Base-by-base conservation (phyloP, 1,140 invertebrate genomes). In the Microvelia longipes region DNA sequence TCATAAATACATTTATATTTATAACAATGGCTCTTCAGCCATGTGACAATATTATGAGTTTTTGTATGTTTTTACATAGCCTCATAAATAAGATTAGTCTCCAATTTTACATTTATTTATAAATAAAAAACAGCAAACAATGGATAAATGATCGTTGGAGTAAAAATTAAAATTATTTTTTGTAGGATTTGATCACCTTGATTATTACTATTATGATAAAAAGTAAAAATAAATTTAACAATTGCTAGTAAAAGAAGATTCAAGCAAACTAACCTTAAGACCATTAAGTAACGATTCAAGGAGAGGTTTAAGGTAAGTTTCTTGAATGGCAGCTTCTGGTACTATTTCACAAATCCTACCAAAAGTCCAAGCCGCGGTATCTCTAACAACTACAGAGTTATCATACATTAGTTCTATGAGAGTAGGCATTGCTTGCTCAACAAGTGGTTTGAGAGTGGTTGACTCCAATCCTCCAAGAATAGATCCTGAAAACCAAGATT, bases 281-380 rank as follows among this genome's bases (percentile, higher is more conserved):
- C 93, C 93, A 75, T 89, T 89, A 0, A 97, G 87, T 27, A 99
- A 84, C 73, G 92, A 92, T 78, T 96, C 89, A 1, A 99, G 79
- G 14, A 99, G 77, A 2, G 90, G 88, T 77, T 90, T 88, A 25
- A 98, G 80, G 76, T 91, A 91, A 0, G 84, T 86, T 75, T 92
- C 88, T 80, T 92, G 95, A n/a, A 98, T 92, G 0, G 94, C 96
- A 19, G 94, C 92, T 77, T 97, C 94, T 0, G 96, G 94, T 71
- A 98, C 92, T 63, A 97, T 89, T 81, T 99, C 97, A 81, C 96
- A 98, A 66, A 99, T 94, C 73, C 96, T 85, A 1, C 96, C 96
- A 75, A 99, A 91, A 0, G 95, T 95, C 98, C 98, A 99, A 0
- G 97, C 96, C 0, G 93, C 90, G 15, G 97, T 99, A 78, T 99